These are phyloP conservation scores for Drosophila limbata DNA, from an alignment of 2,888 invertebrate species.

Conservation along the genomic window DNA sequence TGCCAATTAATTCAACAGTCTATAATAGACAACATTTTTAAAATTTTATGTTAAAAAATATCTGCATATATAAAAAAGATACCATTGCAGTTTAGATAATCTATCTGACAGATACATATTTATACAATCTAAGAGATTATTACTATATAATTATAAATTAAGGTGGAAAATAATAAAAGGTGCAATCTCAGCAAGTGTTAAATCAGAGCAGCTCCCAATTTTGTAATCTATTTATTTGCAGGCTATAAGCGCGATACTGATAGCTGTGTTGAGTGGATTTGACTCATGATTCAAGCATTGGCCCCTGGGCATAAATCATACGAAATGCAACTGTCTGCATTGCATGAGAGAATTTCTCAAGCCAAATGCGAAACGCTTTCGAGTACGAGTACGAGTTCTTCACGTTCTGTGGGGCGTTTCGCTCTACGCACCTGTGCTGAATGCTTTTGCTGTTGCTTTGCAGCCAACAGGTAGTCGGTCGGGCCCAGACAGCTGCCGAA, in stretches of 20 bases:
- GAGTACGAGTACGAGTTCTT: conserved; percentile 1
- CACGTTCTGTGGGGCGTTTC: conserved; percentile 52
- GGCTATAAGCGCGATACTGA: conserved; percentile 36
- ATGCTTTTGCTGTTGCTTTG: conserved; percentile 12
- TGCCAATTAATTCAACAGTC: neutral
- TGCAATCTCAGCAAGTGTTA: neutral
- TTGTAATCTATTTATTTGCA: conserved; percentile 8
- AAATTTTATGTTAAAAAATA: too few relatives aligned
- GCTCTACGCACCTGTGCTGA: conserved; percentile 69
- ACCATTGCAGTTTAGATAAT: conserved; percentile 11
- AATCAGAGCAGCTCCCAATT: neutral
- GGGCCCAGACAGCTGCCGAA: conserved; percentile 47
- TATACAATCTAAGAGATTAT: neutral
- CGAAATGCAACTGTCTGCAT: conserved; percentile 63
- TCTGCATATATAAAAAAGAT: too few relatives aligned
- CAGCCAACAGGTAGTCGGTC: conserved; percentile 68
- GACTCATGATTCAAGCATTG: conserved; percentile 58
- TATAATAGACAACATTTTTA: neutral
- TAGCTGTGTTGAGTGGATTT: neutral
- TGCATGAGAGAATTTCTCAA: conserved; percentile 53
- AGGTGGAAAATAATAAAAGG: neutral
- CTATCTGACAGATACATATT: conserved; percentile 7
- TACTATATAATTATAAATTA: conserved; percentile 12
- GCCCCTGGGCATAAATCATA: conserved; percentile 69
- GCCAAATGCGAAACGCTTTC: conserved; percentile 15